Conservation (phyloP, 30 jellyfish, hydroid and myxozoan species). For the Chrysaora quinquecirrha region DNA sequence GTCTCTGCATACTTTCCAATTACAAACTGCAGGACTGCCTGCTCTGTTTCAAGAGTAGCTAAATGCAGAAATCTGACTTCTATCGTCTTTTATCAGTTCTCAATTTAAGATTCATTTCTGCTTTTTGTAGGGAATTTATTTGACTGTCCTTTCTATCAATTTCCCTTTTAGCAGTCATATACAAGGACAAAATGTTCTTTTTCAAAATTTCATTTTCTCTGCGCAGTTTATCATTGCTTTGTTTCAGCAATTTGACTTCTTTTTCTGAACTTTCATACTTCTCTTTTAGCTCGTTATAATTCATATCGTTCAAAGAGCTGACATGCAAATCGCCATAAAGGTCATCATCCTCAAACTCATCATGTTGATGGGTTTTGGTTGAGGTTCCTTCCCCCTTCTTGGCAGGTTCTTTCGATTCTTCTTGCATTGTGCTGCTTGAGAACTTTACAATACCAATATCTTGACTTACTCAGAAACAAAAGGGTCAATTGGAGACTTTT, state of each 20-base stretch:
- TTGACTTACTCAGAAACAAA: too few relatives aligned
- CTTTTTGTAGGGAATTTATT: constrained; percentile 6
- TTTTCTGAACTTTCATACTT: constrained; percentile 1
- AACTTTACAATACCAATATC: too few relatives aligned
- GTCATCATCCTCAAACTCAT: constrained; percentile 36
- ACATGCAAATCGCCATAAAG: constrained; percentile 44
- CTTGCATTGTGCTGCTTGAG: too few relatives aligned
- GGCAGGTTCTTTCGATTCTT: too few relatives aligned
- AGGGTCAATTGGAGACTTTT: too few relatives aligned
- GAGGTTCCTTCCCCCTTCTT: too few relatives aligned
- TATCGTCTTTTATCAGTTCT: constrained; percentile 5
- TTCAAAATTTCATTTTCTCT: constrained; percentile 58
- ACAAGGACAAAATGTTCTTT: constrained; percentile 47
- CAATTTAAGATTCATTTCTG: constrained; percentile 3
- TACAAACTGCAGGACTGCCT: too few relatives aligned
- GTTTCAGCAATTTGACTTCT: constrained; percentile 19
- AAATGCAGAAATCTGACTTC: background rate
- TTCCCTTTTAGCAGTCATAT: constrained; percentile 63
- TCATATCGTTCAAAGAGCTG: constrained; percentile 41
- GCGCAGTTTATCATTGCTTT: constrained; percentile 21
- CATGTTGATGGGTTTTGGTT: too few relatives aligned
- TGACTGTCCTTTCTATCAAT: constrained; percentile 46
- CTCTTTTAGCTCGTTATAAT: constrained; percentile 37
- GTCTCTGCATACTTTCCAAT: too few relatives aligned
- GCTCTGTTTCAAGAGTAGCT: too few relatives aligned